A percentile compares a stretch with the other conserved stretches of the same genome.
Evolutionary conservation across 2,113 vertebrate species (phyloP).

Genomic region (Oxyruncus cristatus): DNA sequence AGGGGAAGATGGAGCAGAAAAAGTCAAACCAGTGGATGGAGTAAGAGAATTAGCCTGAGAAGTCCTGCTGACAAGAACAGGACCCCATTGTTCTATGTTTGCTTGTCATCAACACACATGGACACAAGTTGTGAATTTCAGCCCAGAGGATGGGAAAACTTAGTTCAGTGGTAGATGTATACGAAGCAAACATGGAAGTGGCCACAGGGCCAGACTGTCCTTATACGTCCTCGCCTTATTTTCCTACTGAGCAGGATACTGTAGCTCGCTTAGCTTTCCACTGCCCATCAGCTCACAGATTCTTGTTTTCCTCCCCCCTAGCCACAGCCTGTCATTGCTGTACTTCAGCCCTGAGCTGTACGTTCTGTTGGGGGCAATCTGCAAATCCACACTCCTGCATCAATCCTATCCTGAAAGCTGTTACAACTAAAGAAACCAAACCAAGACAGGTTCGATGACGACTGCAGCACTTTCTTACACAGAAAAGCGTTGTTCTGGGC

Average conservation of each 20-base stretch:
- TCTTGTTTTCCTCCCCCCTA: neutral
- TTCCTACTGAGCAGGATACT: neutral
- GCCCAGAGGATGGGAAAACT: neutral
- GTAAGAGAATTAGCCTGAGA: neutral
- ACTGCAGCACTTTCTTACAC: neutral
- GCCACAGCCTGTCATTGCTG: neutral
- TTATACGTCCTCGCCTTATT: neutral
- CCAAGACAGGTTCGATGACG: neutral
- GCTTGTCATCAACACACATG: neutral
- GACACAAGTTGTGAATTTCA: neutral
- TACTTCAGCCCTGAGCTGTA: neutral
- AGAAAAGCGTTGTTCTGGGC: neutral
- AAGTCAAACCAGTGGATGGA: neutral
- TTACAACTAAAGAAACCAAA: neutral
- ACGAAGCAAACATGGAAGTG: neutral
- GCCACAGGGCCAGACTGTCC: neutral
- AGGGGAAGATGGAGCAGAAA: neutral
- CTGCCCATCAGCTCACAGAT: neutral
- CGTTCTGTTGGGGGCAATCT: neutral
- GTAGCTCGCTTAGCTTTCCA: neutral
- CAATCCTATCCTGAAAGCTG: neutral
- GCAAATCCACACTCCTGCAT: neutral
- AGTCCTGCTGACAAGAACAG: neutral
- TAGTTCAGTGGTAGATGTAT: rapidly evolving
- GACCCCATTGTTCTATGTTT: neutral